Evolutionary conservation across 2,113 vertebrate genomes (phyloP).

Genomic region (Mustela nigripes): DNA sequence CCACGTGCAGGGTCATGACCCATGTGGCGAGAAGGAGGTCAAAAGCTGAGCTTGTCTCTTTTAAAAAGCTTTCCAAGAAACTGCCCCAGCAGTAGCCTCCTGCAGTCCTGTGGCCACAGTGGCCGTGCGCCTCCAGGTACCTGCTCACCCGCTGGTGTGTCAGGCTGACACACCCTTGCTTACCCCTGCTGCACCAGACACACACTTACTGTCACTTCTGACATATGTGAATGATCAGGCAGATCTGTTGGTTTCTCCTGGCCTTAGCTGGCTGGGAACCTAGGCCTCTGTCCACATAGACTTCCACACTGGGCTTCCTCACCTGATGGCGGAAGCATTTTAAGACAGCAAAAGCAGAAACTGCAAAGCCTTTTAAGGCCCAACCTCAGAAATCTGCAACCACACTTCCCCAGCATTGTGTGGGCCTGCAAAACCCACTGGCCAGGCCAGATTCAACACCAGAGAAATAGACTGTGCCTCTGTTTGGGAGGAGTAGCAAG

Average conservation of each 20-base stretch:
- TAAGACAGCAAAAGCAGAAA: neutral
- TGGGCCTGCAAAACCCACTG: rapidly evolving
- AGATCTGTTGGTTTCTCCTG: neutral
- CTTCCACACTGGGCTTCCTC: neutral
- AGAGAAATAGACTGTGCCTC: rapidly evolving
- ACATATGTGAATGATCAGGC: rapidly evolving
- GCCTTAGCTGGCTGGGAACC: rapidly evolving
- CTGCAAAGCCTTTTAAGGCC: neutral
- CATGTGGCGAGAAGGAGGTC: neutral
- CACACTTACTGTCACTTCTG: neutral
- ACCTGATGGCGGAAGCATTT: rapidly evolving
- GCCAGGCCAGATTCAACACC: neutral
- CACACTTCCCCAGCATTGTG: rapidly evolving
- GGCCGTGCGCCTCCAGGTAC: rapidly evolving
- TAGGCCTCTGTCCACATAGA: neutral
- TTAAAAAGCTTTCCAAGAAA: neutral
- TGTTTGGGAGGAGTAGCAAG: neutral
- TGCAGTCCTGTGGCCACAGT: rapidly evolving
- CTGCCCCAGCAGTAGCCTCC: neutral
- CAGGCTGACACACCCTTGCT: rapidly evolving
- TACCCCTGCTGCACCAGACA: rapidly evolving
- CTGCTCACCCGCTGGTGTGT: rapidly evolving
- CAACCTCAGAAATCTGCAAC: neutral
- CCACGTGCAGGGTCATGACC: rapidly evolving
- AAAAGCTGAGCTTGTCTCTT: rapidly evolving